Conservation (phyloP, 1,140 invertebrate genomes). For the Thrips palmi region DNA sequence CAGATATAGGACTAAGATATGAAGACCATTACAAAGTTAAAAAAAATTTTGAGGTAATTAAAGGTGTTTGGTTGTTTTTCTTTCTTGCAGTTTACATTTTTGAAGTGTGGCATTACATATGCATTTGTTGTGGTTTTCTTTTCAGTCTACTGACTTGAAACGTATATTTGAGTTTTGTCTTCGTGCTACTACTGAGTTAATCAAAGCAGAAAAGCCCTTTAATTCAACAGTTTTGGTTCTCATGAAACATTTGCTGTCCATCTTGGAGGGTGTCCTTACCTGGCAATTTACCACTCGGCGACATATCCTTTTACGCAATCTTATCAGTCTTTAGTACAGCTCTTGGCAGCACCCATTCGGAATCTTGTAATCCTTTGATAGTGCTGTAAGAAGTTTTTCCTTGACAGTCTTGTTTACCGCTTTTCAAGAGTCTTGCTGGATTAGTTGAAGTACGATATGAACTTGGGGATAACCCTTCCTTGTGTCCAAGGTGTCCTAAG, state of each 20-base stretch:
- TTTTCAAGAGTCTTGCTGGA: conserved; percentile 46
- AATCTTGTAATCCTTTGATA: conserved; percentile 11
- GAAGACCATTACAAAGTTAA: conserved; percentile 71
- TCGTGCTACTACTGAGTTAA: conserved; percentile 33
- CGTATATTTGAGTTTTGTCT: conserved; percentile 56
- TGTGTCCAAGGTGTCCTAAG: conserved; percentile 33
- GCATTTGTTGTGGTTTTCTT: conserved; percentile 11
- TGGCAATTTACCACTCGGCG: conserved; percentile 51
- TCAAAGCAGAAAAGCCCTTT: conserved; percentile 31
- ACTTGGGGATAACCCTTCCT: conserved; percentile 39
- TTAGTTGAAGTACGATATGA: conserved; percentile 51
- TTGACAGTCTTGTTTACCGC: conserved; percentile 30
- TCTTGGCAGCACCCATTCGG: too few relatives aligned
- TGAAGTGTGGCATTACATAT: conserved; percentile 1
- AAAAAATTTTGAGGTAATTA: conserved; percentile 54
- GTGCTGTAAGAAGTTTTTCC: conserved; percentile 18
- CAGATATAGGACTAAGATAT: conserved; percentile 69
- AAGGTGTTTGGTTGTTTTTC: conserved; percentile 7
- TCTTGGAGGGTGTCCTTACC: conserved; percentile 50
- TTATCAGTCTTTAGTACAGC: conserved; percentile 6
- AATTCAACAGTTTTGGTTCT: conserved; percentile 30
- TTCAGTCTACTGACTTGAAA: conserved; percentile 45
- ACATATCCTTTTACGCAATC: conserved; percentile 36
- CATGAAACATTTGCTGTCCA: conserved; percentile 45
- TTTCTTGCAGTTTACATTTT: neutral